Conservation (phyloP, 2,113 vertebrate species). For the Varanus salvator region DNA sequence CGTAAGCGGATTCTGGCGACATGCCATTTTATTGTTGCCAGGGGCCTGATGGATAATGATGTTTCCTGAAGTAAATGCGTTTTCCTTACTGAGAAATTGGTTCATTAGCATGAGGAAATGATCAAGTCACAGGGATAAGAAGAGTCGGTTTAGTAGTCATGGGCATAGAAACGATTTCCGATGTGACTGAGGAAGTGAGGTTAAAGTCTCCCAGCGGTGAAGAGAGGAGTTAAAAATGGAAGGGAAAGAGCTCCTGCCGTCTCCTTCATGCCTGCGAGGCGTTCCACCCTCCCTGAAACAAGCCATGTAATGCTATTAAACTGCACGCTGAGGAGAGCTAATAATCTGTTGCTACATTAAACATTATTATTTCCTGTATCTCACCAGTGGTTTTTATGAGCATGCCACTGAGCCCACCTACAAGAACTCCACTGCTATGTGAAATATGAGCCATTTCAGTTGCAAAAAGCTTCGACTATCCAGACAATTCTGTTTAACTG, state of each 20-base stretch:
- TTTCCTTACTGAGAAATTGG: constrained; percentile 54
- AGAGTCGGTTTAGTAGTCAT: constrained; percentile 35
- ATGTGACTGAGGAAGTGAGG: background rate
- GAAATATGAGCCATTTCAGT: constrained; percentile 13
- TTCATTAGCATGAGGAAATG: constrained; percentile 67
- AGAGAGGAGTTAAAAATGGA: background rate
- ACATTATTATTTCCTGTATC: constrained; percentile 66
- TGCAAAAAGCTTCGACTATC: constrained; percentile 6
- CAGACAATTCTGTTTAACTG: background rate
- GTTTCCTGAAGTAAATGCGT: constrained; percentile 69
- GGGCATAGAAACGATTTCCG: background rate
- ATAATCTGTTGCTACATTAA: constrained; percentile 69
- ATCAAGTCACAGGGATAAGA: constrained; percentile 47
- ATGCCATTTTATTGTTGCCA: constrained; percentile 64
- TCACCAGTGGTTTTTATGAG: constrained; percentile 62
- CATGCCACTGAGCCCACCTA: constrained; percentile 54
- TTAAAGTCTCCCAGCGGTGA: constrained; percentile 14
- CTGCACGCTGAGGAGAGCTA: constrained; percentile 53
- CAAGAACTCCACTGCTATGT: constrained; percentile 23
- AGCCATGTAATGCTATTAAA: constrained; percentile 24
- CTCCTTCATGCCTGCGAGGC: background rate
- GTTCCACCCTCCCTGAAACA: constrained; percentile 33
- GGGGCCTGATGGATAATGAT: constrained; percentile 67
- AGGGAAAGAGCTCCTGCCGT: background rate
- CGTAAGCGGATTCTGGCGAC: constrained; percentile 66